Evolutionary conservation across 92 coral and sea anemone species (phyloP).

Genomic region (Nematostella vectensis): DNA sequence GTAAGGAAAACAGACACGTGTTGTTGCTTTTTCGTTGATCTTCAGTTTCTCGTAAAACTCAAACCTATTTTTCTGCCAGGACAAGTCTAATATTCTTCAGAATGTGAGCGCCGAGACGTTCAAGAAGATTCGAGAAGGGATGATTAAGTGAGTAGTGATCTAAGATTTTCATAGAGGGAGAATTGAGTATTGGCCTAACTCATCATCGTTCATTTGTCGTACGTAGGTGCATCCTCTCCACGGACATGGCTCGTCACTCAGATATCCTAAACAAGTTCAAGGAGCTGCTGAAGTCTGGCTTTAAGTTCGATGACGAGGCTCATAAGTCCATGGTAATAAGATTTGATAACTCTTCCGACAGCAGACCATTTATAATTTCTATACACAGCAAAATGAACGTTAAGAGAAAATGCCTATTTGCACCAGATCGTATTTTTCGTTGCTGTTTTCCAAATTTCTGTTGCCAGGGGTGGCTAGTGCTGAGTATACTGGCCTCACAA

Average conservation of each 20-base stretch:
- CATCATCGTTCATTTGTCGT: no score
- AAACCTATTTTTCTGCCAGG: background rate
- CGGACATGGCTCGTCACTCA: conserved; percentile 89
- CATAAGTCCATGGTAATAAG: conserved; percentile 72
- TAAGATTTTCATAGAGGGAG: background rate
- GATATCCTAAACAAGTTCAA: conserved; percentile 75
- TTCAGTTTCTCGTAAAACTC: background rate
- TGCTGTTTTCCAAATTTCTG: no score
- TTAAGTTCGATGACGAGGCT: conserved; percentile 54
- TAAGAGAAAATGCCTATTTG: no score
- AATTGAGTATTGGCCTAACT: no score
- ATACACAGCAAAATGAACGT: no score
- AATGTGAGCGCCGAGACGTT: conserved; percentile 63
- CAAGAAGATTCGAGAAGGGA: conserved; percentile 77
- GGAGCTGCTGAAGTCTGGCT: conserved; percentile 60
- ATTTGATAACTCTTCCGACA: no score
- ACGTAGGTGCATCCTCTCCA: conserved; percentile 68
- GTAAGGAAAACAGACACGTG: no score
- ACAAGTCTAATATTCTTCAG: conserved; percentile 64
- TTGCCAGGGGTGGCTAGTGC: no score
- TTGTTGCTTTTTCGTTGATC: background rate
- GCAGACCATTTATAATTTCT: no score
- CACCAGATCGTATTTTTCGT: no score
- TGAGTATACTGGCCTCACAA: no score
- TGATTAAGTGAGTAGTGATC: conserved; percentile 67